These are phyloP conservation scores for Sebastes nivosus DNA, from an alignment of 2,797 vertebrate genomes.

Conservation along the genomic window DNA sequence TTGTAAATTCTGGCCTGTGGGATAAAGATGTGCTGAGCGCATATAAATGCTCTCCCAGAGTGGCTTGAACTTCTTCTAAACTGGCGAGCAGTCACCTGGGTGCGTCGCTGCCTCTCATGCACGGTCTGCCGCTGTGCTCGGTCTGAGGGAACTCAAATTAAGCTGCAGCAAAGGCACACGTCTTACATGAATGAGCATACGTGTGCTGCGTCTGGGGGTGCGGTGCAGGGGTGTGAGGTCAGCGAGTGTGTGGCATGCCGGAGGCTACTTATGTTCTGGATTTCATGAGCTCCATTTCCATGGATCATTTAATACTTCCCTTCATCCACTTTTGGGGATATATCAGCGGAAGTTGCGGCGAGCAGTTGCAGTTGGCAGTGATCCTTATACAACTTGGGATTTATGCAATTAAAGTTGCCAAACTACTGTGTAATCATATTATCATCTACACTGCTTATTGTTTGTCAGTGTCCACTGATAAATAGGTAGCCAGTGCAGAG, in stretches of 20 bases:
- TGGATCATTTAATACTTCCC: slow-evolving; percentile 69
- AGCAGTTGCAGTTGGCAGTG: slow-evolving; percentile 39
- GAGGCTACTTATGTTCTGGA: slow-evolving; percentile 69
- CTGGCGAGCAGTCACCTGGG: slow-evolving; percentile 69
- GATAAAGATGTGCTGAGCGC: slow-evolving; percentile 80
- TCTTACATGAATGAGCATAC: slow-evolving; percentile 64
- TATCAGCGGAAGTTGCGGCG: slow-evolving; percentile 27
- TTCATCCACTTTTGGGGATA: slow-evolving; percentile 52
- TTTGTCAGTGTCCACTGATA: slow-evolving; percentile 26
- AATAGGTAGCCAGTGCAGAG: slow-evolving; percentile 16
- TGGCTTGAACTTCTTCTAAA: slow-evolving; percentile 47
- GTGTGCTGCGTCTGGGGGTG: slow-evolving; percentile 41
- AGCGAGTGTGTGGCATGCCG: slow-evolving; percentile 54
- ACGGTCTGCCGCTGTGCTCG: slow-evolving; percentile 40
- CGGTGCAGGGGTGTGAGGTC: slow-evolving; percentile 45
- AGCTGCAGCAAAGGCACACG: slow-evolving; percentile 55
- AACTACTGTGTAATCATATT: slow-evolving; percentile 27
- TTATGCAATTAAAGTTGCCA: slow-evolving; percentile 55
- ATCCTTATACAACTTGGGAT: slow-evolving; percentile 45
- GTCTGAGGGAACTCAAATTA: slow-evolving; percentile 68
- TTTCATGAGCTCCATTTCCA: slow-evolving; percentile 66
- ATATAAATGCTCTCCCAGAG: slow-evolving; percentile 66
- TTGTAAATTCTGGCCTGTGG: slow-evolving; percentile 87
- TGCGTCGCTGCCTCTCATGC: slow-evolving; percentile 24
- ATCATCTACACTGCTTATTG: slow-evolving; percentile 13